phyloP scores from a whole-genome alignment of 2,888 invertebrate species.

The Isotomurus palustris region DNA sequence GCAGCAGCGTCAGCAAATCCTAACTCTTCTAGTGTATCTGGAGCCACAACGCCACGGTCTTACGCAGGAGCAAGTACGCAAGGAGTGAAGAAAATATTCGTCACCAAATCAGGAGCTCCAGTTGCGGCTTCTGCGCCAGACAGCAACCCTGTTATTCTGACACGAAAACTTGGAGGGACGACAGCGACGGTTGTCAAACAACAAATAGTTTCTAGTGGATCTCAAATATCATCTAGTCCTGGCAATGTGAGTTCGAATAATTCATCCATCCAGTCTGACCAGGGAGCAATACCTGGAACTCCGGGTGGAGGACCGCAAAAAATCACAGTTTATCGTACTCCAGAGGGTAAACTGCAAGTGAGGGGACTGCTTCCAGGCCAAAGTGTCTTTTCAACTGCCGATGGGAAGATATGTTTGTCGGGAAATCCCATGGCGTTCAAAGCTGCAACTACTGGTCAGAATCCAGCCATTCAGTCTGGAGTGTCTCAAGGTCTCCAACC shows the following conservation, averaged over 20 bases:
- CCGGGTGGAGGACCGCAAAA: not conserved
- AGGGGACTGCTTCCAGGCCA: constrained; percentile 79
- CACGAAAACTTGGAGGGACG: constrained; percentile 15
- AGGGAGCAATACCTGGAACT: not conserved
- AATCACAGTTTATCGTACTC: constrained; percentile 57
- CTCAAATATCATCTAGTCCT: too few relatives aligned
- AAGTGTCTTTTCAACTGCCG: constrained; percentile 85
- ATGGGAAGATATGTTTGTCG: constrained; percentile 73
- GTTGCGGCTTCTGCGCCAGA: constrained; percentile 52
- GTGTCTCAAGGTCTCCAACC: not conserved
- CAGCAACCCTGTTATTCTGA: constrained; percentile 25
- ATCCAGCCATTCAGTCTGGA: not conserved
- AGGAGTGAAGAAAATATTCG: constrained; percentile 25
- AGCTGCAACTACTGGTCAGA: not conserved
- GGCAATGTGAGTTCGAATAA: too few relatives aligned
- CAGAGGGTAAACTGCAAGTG: constrained; percentile 87
- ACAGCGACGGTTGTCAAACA: not conserved
- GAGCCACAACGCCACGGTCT: constrained; percentile 8
- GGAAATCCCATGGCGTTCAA: constrained; percentile 32
- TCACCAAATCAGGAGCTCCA: constrained; percentile 45
- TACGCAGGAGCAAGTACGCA: not conserved
- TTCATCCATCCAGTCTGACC: too few relatives aligned
- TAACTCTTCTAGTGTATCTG: too few relatives aligned
- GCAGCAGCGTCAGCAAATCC: too few relatives aligned
- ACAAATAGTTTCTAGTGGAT: not conserved